Evolutionary conservation across 2,113 vertebrate species (phyloP).

Genomic region (Coreoperca whiteheadi): DNA sequence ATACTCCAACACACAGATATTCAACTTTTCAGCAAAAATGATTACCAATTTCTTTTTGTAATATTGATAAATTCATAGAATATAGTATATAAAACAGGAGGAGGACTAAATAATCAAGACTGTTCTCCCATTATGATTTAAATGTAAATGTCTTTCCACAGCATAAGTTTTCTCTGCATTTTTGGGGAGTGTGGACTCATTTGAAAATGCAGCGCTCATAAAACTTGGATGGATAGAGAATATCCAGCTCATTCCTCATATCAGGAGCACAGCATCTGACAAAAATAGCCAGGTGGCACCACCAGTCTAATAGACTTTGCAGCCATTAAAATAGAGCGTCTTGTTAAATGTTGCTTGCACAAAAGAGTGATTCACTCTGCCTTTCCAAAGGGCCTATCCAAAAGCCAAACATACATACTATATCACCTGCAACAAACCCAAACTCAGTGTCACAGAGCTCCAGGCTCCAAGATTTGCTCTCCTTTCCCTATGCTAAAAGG

Average conservation of each 20-base stretch:
- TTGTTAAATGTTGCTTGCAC: slow-evolving; percentile 68
- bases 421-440: slow-evolving; percentile 43
- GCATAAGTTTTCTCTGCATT: slow-evolving; percentile 27
- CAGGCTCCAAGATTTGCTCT: slow-evolving; percentile 11
- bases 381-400: slow-evolving; percentile 15
- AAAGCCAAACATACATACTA: slow-evolving; percentile 39
- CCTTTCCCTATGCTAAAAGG: slow-evolving; percentile 32
- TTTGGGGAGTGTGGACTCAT: slow-evolving; percentile 38
- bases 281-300: slow-evolving; percentile 64
- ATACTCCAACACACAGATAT: slow-evolving; percentile 36
- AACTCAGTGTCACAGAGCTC: slow-evolving; percentile 29
- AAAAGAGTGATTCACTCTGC: slow-evolving; percentile 52
- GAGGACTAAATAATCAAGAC: slow-evolving; percentile 48
- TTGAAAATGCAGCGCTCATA: slow-evolving; percentile 54
- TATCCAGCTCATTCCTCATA: slow-evolving; percentile 52
- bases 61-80: slow-evolving; percentile 59
- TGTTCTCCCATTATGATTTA: slow-evolving; percentile 51
- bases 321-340: slow-evolving; percentile 57
- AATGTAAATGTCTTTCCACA: slow-evolving; percentile 43
- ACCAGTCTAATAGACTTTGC: slow-evolving; percentile 59
- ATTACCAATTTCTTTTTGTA: slow-evolving; percentile 33
- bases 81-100: slow-evolving; percentile 56
- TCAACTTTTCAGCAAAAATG: slow-evolving; percentile 50
- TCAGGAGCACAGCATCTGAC: slow-evolving; percentile 50
- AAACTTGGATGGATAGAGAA: slow-evolving; percentile 54